These are phyloP conservation scores for Melanaphis sacchari DNA, from an alignment of 1,140 invertebrate genomes.

Conservation along the genomic window DNA sequence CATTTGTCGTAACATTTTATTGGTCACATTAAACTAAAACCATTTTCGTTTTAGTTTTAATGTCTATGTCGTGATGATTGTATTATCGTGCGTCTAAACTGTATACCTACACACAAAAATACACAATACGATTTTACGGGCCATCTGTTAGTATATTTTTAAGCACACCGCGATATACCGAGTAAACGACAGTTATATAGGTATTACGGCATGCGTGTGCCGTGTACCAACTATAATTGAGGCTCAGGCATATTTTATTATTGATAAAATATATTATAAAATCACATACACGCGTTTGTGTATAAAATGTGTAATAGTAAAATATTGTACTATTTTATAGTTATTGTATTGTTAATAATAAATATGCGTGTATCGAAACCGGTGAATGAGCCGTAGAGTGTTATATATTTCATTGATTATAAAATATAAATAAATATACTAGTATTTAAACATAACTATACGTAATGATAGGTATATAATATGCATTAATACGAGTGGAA, in stretches of 20 bases:
- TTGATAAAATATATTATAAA: not conserved
- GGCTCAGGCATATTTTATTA: not conserved
- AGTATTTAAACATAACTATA: too few relatives aligned
- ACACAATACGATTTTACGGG: not conserved
- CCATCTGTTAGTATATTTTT: slow-evolving; percentile 20
- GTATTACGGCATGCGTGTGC: not conserved
- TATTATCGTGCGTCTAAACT: slow-evolving; percentile 17
- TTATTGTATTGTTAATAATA: not conserved
- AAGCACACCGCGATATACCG: not conserved
- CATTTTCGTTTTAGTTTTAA: slow-evolving; percentile 50
- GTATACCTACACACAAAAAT: not conserved
- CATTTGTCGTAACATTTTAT: slow-evolving; percentile 55
- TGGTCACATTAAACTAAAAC: slow-evolving; percentile 34
- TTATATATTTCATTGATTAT: not conserved
- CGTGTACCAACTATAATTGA: not conserved
- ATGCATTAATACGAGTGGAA: too few relatives aligned
- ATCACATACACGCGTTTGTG: not conserved
- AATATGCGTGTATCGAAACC: not conserved
- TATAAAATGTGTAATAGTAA: not conserved
- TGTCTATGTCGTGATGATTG: slow-evolving; percentile 18
- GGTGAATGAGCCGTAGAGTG: not conserved
- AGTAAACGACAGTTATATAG: not conserved
- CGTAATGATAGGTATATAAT: too few relatives aligned
- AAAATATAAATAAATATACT: too few relatives aligned
- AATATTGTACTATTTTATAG: not conserved